These are phyloP conservation scores for Epizoanthus ramosus DNA, from an alignment of 92 coral and sea anemone genomes.

Conservation along the genomic window DNA sequence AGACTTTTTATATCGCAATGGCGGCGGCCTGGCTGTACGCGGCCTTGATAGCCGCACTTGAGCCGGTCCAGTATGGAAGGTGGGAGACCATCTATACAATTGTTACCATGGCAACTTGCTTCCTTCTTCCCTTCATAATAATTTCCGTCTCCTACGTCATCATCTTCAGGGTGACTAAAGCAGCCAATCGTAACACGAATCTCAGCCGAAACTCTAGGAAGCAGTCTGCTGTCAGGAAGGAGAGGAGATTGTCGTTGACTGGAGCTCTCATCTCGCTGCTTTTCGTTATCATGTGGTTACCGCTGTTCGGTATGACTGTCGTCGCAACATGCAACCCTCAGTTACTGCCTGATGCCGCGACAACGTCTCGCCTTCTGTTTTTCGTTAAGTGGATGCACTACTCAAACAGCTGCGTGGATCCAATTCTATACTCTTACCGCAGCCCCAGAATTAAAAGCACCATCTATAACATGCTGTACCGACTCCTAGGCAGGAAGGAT, in stretches of 20 bases:
- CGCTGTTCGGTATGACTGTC: conserved; percentile 71
- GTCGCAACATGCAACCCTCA: conserved; percentile 67
- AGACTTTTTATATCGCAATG: conserved; percentile 59
- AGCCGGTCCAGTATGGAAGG: conserved; percentile 75
- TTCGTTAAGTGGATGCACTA: conserved; percentile 97
- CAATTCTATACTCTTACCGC: conserved; percentile 86
- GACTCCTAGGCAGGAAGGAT: conserved; percentile 52
- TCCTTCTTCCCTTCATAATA: conserved; percentile 71
- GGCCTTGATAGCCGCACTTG: conserved; percentile 69
- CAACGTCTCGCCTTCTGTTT: conserved; percentile 65
- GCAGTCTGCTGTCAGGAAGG: background rate
- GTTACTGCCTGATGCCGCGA: conserved; percentile 61
- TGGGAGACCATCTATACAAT: conserved; percentile 83
- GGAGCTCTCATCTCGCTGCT: conserved; percentile 75
- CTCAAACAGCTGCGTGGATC: conserved; percentile 82
- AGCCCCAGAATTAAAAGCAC: conserved; percentile 69
- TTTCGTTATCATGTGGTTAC: conserved; percentile 86
- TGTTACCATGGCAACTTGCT: conserved; percentile 57
- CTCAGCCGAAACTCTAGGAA: background rate
- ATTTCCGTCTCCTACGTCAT: conserved; percentile 68
- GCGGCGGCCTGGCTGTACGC: conserved; percentile 73
- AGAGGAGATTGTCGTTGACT: conserved; percentile 69
- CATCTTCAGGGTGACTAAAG: conserved; percentile 59
- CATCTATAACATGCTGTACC: conserved; percentile 51
- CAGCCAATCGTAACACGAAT: background rate